Conservation (phyloP, 2,113 vertebrate genomes). For the Leptobrachium leishanense region DNA sequence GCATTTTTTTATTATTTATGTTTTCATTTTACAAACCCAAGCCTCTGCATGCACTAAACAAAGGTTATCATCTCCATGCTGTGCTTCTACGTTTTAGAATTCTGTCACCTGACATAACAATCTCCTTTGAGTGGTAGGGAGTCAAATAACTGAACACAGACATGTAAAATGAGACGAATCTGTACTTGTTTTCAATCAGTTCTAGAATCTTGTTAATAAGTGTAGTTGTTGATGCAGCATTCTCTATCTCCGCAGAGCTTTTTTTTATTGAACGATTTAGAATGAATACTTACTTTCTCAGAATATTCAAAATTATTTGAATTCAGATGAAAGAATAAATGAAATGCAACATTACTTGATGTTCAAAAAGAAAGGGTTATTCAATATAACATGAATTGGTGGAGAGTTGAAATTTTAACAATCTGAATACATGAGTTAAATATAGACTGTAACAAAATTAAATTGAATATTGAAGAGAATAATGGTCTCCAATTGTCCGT, state of each 20-base stretch:
- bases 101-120: slow-evolving; percentile 45
- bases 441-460: no score
- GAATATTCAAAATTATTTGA: no score
- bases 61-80: slow-evolving; percentile 48
- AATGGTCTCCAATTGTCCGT: no score
- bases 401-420: no score
- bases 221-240: slow-evolving; percentile 31
- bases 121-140: slow-evolving; percentile 44
- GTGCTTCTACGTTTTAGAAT: slow-evolving; percentile 42
- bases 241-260: background rate
- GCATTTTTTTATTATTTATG: slow-evolving; percentile 16
- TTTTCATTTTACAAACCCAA: slow-evolving; percentile 35
- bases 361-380: no score
- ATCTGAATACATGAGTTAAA: no score
- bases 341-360: no score
- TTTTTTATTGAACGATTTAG: no score
- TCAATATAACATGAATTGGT: no score
- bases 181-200: slow-evolving; percentile 47
- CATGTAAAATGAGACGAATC: slow-evolving; percentile 27
- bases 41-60: slow-evolving; percentile 46
- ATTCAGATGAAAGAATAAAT: no score
- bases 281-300: no score
- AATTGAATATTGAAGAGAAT: no score
- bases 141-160: slow-evolving; percentile 35
- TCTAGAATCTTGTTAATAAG: slow-evolving; percentile 42